Evolutionary conservation across 1,140 invertebrate genomes (phyloP).

Genomic region (Heliconius eleuchia): DNA sequence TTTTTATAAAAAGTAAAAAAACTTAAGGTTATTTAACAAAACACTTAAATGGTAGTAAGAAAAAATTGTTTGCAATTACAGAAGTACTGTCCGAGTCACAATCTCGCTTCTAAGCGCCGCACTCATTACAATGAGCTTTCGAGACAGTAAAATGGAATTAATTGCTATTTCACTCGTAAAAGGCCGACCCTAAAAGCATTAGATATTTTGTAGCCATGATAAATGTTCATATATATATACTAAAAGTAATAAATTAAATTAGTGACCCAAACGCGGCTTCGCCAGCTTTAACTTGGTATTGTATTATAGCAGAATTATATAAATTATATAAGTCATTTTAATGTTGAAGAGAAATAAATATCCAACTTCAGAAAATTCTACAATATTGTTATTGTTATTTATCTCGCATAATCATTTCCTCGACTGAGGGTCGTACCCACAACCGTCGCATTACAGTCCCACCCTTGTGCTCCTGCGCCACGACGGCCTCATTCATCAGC

Average conservation of each 20-base stretch:
- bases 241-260: background rate
- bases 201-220: constrained; percentile 16
- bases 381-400: too few relatives aligned
- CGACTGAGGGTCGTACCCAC: too few relatives aligned
- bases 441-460: too few relatives aligned
- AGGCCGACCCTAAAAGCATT: constrained; percentile 9
- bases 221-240: background rate
- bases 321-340: too few relatives aligned
- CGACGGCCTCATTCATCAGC: background rate
- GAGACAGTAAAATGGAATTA: constrained; percentile 19
- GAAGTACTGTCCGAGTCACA: constrained; percentile 22
- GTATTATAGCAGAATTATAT: too few relatives aligned
- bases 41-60: background rate
- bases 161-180: constrained; percentile 17
- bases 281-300: too few relatives aligned
- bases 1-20: background rate
- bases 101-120: constrained; percentile 16
- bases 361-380: too few relatives aligned
- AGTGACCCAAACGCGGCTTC: too few relatives aligned
- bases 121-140: constrained; percentile 22
- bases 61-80: background rate
- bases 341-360: too few relatives aligned
- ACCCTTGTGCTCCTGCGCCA: too few relatives aligned
- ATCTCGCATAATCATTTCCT: too few relatives aligned
- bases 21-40: background rate